These are phyloP conservation scores for Drosophila erecta DNA, from an alignment of 1,140 invertebrate genomes.

Conservation along the genomic window DNA sequence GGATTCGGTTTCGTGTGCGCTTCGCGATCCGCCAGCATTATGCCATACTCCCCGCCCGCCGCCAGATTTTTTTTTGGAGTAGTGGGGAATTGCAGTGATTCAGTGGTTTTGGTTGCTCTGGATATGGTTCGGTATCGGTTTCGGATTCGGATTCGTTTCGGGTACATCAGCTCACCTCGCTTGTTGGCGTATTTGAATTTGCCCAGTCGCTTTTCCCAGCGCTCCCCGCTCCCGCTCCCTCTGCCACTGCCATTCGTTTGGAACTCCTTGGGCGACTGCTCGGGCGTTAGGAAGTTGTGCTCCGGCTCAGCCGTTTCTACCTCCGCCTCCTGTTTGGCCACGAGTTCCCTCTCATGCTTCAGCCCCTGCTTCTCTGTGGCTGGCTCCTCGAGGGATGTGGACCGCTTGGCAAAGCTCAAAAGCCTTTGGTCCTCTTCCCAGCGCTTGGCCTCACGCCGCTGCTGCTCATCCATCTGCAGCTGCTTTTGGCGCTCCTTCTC, in stretches of 20 bases:
- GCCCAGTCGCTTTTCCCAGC: slow-evolving; percentile 84
- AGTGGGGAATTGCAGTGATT: slow-evolving; percentile 12
- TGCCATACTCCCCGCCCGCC: slow-evolving; percentile 13
- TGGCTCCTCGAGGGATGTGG: slow-evolving; percentile 52
- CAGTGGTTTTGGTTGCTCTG: slow-evolving; percentile 9
- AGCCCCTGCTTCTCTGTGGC: background rate
- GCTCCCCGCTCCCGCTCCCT: slow-evolving; percentile 27
- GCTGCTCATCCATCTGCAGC: slow-evolving; percentile 57
- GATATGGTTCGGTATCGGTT: slow-evolving; percentile 17
- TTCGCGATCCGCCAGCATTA: slow-evolving; percentile 33
- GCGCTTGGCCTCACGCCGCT: slow-evolving; percentile 63
- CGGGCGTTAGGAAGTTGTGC: slow-evolving; percentile 60
- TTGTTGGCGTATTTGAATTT: slow-evolving; percentile 86
- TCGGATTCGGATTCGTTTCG: slow-evolving; percentile 22
- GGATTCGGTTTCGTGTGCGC: slow-evolving; percentile 44
- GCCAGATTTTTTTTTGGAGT: slow-evolving; percentile 15
- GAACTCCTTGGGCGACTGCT: slow-evolving; percentile 79
- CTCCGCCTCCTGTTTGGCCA: background rate
- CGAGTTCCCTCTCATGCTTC: background rate
- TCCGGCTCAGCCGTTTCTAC: slow-evolving; percentile 19
- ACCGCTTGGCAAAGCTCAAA: slow-evolving; percentile 68
- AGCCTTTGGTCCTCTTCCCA: slow-evolving; percentile 72
- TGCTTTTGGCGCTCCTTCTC: slow-evolving; percentile 27
- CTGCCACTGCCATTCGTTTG: slow-evolving; percentile 30
- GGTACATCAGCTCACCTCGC: slow-evolving; percentile 85